A percentile compares a stretch with the other conserved stretches of the same genome.
Conservation (phyloP, 2,797 vertebrate species). For the Hydrolagus colliei region DNA sequence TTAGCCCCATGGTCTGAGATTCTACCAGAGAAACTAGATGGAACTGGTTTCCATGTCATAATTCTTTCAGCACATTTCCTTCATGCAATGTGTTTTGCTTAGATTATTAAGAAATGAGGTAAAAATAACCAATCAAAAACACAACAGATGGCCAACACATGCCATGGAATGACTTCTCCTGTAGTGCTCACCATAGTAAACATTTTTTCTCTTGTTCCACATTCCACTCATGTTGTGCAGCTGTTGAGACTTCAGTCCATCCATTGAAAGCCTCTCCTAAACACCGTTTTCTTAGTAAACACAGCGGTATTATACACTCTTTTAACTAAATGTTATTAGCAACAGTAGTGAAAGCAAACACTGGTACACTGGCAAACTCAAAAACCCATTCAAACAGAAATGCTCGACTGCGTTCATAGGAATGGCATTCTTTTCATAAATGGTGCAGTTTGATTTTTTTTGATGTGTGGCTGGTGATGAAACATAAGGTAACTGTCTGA, state of each 20-base stretch:
- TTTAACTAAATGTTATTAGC: slow-evolving; percentile 31
- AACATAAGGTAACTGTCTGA: neutral
- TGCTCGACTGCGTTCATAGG: neutral
- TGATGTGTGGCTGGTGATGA: neutral
- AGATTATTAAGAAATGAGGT: slow-evolving; percentile 32
- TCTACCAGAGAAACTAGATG: neutral
- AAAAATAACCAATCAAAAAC: slow-evolving; percentile 33
- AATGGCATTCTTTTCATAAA: slow-evolving; percentile 15
- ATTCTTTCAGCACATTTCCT: slow-evolving; percentile 20
- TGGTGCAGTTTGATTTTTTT: neutral
- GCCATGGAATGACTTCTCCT: slow-evolving; percentile 15
- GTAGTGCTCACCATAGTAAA: slow-evolving; percentile 33
- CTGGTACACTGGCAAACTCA: slow-evolving; percentile 4
- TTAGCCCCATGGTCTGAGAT: neutral
- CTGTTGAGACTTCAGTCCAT: slow-evolving; percentile 23
- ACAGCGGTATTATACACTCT: slow-evolving; percentile 17
- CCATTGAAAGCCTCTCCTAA: slow-evolving; percentile 23
- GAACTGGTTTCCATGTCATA: slow-evolving; percentile 24
- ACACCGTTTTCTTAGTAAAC: slow-evolving; percentile 29
- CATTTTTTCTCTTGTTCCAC: slow-evolving; percentile 22
- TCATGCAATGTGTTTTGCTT: slow-evolving; percentile 26
- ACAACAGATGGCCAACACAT: slow-evolving; percentile 29
- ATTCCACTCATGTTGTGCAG: slow-evolving; percentile 32
- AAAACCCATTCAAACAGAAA: neutral
- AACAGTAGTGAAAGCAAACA: slow-evolving; percentile 22